Percentiles rank a stretch among this genome's conserved stretches.
These are phyloP conservation scores for Pristionchus japonicus DNA, from an alignment of 2,888 invertebrate genomes.

Conservation along the genomic window DNA sequence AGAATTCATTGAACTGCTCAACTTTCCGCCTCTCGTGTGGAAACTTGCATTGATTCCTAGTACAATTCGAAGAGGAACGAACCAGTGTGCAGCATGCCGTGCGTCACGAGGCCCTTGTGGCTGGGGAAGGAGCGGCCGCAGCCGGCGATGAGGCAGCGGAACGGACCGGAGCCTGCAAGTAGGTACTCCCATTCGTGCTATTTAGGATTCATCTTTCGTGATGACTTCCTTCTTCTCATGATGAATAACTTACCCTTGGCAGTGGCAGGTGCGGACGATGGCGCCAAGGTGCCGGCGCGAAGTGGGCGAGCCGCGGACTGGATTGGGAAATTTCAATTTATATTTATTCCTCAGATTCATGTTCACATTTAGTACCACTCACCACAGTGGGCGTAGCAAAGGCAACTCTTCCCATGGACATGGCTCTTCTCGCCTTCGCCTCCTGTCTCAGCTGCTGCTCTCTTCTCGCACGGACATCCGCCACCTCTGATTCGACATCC, in stretches of 20 bases:
- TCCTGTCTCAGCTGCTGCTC: not conserved
- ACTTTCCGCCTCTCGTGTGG: too few relatives aligned
- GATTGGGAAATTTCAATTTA: not conserved
- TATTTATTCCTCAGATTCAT: not conserved
- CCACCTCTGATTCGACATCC: not conserved
- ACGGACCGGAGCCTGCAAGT: not conserved
- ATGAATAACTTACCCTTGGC: not conserved
- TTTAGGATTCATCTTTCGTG: too few relatives aligned
- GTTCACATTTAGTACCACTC: not conserved
- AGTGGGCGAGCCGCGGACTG: not conserved
- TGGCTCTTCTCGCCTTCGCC: too few relatives aligned
- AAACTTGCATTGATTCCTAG: too few relatives aligned
- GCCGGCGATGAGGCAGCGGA: not conserved
- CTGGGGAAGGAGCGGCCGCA: not conserved
- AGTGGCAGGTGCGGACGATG: not conserved
- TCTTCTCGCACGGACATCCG: not conserved
- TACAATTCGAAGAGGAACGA: too few relatives aligned
- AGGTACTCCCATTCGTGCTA: not conserved
- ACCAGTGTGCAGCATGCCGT: not conserved
- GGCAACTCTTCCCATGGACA: too few relatives aligned
- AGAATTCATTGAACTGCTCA: too few relatives aligned
- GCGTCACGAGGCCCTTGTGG: not conserved
- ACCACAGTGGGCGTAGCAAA: not conserved
- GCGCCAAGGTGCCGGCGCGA: not conserved
- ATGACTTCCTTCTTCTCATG: too few relatives aligned